phyloP scores from a whole-genome alignment of 1,140 invertebrate species.

The Panonychus citri region DNA sequence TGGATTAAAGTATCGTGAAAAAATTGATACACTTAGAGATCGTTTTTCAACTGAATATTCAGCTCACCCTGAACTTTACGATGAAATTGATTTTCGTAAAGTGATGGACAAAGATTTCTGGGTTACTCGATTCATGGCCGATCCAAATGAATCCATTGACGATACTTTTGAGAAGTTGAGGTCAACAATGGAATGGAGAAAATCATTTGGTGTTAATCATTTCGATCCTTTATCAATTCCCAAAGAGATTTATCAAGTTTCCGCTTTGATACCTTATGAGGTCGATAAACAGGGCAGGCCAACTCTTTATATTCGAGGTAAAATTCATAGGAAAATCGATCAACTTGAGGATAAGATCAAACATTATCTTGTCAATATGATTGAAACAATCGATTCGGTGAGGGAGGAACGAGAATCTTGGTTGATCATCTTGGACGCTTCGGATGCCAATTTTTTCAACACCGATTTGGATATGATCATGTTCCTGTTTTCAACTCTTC shows the following conservation, averaged over 20 bases:
- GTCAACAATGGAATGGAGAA: neutral
- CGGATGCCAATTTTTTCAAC: slow-evolving; percentile 3
- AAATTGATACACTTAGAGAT: neutral
- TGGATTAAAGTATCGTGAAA: neutral
- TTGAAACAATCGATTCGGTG: neutral
- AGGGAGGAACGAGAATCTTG: neutral
- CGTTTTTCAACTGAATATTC: neutral
- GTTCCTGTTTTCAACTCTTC: slow-evolving; percentile 9
- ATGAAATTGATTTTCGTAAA: neutral
- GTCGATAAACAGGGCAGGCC: neutral
- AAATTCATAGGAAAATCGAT: slow-evolving; percentile 3
- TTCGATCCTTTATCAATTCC: neutral
- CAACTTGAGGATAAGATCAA: neutral
- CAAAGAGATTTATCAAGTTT: neutral
- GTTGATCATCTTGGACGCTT: neutral
- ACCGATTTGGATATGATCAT: slow-evolving; percentile 8
- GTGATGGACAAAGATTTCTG: neutral
- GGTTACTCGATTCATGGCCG: neutral
- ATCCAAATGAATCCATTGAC: neutral
- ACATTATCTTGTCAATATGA: neutral
- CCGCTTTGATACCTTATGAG: slow-evolving; percentile 3
- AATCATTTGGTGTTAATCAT: neutral
- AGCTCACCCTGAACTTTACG: slow-evolving; percentile 2
- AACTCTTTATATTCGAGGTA: slow-evolving; percentile 5
- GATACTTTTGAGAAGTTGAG: neutral